Percentiles rank a stretch among this genome's conserved stretches.
phyloP scores from a whole-genome alignment of 1,140 invertebrate species.

The Sycophila sp. region DNA sequence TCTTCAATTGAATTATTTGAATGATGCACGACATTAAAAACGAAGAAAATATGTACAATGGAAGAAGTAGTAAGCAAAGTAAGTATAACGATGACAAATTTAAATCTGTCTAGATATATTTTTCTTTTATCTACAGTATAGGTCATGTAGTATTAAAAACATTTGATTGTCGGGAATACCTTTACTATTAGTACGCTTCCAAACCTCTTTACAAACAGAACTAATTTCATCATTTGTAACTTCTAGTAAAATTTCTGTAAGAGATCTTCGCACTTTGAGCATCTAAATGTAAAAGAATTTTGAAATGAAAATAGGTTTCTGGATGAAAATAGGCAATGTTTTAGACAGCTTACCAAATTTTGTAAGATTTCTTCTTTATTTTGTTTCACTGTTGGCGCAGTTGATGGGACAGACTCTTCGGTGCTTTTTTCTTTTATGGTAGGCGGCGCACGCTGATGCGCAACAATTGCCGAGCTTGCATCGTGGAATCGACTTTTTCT shows the following conservation, averaged over 20 bases:
- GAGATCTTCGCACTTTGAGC: conserved; percentile 82
- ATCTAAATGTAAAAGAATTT: conserved; percentile 73
- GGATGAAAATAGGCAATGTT: background rate
- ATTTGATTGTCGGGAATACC: conserved; percentile 57
- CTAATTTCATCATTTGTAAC: conserved; percentile 92
- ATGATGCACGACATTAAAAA: no score
- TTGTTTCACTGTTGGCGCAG: conserved; percentile 45
- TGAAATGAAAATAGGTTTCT: background rate
- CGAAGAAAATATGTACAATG: no score
- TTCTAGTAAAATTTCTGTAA: conserved; percentile 93
- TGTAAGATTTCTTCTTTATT: conserved; percentile 67
- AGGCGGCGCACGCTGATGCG: background rate
- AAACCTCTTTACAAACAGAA: conserved; percentile 81
- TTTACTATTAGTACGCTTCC: conserved; percentile 72
- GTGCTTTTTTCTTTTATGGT: conserved; percentile 50
- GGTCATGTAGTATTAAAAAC: conserved; percentile 21
- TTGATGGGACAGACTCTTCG: background rate
- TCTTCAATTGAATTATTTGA: no score
- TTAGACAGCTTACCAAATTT: conserved; percentile 51
- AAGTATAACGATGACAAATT: no score
- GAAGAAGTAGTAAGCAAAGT: no score
- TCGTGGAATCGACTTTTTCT: conserved; percentile 64
- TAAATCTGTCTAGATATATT: no score
- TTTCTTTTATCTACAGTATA: conserved; percentile 41
- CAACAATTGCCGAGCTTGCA: conserved; percentile 54